Percentiles rank a stretch among this genome's conserved stretches.
These are phyloP conservation scores for Alviniconcha strummeri DNA, from an alignment of 2,888 invertebrate genomes.

Conservation along the genomic window DNA sequence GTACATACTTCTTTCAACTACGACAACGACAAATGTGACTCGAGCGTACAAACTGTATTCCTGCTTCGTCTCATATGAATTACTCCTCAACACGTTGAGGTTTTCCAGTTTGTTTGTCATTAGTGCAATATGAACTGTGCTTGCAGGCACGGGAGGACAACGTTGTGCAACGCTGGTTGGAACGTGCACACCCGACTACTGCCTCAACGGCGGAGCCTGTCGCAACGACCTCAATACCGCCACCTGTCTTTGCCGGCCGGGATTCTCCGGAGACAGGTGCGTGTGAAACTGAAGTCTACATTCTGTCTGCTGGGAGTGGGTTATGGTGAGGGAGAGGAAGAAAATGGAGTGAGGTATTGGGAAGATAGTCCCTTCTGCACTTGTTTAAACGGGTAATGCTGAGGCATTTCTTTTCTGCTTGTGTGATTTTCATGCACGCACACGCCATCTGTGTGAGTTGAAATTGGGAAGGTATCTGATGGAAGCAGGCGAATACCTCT, in stretches of 20 bases:
- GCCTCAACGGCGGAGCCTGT: slow-evolving; percentile 97
- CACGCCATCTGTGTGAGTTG: too few relatives aligned
- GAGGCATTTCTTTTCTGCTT: too few relatives aligned
- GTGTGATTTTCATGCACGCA: too few relatives aligned
- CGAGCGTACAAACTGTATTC: too few relatives aligned
- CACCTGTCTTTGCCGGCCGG: slow-evolving; percentile 94
- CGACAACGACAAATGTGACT: too few relatives aligned
- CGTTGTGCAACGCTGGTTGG: slow-evolving; percentile 82
- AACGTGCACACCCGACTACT: slow-evolving; percentile 87
- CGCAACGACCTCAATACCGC: slow-evolving; percentile 91
- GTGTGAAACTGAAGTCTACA: slow-evolving; percentile 8
- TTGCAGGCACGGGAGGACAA: slow-evolving; percentile 8
- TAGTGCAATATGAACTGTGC: too few relatives aligned
- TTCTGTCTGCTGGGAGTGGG: neutral
- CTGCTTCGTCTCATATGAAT: too few relatives aligned
- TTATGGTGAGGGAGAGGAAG: neutral
- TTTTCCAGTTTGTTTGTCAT: too few relatives aligned
- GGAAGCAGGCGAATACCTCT: too few relatives aligned
- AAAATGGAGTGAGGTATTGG: neutral
- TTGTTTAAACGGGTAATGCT: neutral
- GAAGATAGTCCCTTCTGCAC: neutral
- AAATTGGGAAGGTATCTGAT: too few relatives aligned
- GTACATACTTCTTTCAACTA: too few relatives aligned
- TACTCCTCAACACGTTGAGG: too few relatives aligned
- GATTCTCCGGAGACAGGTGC: slow-evolving; percentile 85